Evolutionary conservation across 2,797 vertebrate genomes (phyloP).

Genomic region (Phrynocephalus forsythii): DNA sequence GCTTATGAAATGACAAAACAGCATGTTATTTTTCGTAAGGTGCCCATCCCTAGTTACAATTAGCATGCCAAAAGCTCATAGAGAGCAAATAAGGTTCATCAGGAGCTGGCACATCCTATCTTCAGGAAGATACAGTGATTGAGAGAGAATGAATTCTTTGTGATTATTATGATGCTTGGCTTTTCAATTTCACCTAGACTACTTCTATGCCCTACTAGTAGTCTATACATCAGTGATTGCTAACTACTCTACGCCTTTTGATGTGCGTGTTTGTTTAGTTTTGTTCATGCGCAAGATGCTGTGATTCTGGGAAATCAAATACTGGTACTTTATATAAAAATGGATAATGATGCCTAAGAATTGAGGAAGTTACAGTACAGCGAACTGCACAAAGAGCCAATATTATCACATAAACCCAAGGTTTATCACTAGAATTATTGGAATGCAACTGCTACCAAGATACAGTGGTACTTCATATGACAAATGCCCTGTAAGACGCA

Average conservation of each 20-base stretch:
- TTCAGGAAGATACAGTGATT: too few relatives aligned
- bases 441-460: background rate
- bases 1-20: too few relatives aligned
- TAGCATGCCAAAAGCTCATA: too few relatives aligned
- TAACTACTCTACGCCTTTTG: background rate
- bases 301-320: background rate
- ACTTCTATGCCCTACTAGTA: too few relatives aligned
- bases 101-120: too few relatives aligned
- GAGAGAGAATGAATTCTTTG: background rate
- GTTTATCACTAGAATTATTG: conserved; percentile 19
- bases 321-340: background rate
- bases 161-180: background rate
- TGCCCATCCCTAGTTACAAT: too few relatives aligned
- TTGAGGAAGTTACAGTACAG: conserved; percentile 5
- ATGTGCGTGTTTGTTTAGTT: background rate
- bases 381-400: background rate
- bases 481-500: too few relatives aligned
- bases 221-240: too few relatives aligned
- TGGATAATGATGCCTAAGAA: background rate
- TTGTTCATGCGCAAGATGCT: background rate
- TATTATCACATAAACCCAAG: background rate
- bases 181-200: too few relatives aligned
- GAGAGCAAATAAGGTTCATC: too few relatives aligned
- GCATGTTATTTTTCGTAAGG: too few relatives aligned
- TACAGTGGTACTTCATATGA: background rate